Evolutionary conservation across 1,140 invertebrate species (phyloP), one percentile per base, ranked within the genome.

Genomic region (Lasioglossum albipes): DNA sequence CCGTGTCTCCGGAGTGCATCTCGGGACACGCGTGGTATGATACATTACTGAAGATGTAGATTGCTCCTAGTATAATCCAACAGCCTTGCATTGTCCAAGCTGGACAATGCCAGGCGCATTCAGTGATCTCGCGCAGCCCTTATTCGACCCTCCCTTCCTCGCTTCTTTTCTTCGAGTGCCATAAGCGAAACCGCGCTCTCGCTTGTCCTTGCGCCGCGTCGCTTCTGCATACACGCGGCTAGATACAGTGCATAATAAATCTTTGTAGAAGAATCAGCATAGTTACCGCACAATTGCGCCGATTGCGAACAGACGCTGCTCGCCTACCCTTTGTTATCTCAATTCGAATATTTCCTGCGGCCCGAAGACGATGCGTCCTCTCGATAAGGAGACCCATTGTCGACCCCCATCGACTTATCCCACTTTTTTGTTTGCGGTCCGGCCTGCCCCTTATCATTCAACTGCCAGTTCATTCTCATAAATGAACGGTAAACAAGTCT

Each of bases 41-140:
- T 92, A 89, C 91, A 91, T 92, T 86, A 90, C 83, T 83, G 86
- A 89, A 92, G 91, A 92, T 92, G 91, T 90, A 92, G 92, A 92
- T 92, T 89, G 86, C 84, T 82, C 86, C 82, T 79, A 73, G 82
- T 80, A 89, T 88, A 86, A 87, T 90, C 86, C 86, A 80, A 81
- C 83, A 81, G 84, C 87, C 87, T 89, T 88, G 88, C 90, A 92
- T 92, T 92, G 91, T 91, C 84, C 88, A 59, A 0, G 78, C 67
- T 9, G 90, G 83, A 92, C 91, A 92, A 92, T 91, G 87, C 85
- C 86, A 70, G 84, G 81, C 80, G 79, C 74, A 54, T 86, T 88
- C 75, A 84, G 70, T 69, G 75, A 83, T 85, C 74, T 59, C 57
- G 57, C 57, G 36, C 75, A 77, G 45, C 64, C 54, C 82, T 83